Base-by-base conservation (phyloP, 2,888 invertebrate species). In the Mesochorus sp. region DNA sequence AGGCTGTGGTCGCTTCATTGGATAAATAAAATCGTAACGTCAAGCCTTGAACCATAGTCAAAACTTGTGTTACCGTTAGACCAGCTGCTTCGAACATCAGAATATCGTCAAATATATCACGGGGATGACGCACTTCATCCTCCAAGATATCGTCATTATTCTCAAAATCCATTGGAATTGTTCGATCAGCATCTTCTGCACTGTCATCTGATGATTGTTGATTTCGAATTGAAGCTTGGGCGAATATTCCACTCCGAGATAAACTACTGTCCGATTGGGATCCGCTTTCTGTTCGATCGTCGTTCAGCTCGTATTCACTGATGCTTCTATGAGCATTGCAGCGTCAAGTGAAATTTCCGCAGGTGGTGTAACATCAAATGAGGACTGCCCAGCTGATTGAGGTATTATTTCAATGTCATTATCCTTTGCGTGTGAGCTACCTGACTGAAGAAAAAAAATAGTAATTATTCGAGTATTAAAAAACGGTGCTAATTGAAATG, bases 21-120 rank as follows among this genome's bases (percentile, higher is more conserved):
- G 76, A 55, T 28, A 76, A 28, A 28, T 64, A 31, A 44, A 51
- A 76, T 55, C 62, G 42, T 34, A 57, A 10, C 1, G 64, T 34
- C 17, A 73, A 34, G 26, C 55, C 64, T 14, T 37, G 37, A 44
- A 44, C 47, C 57, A 73, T 66, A 34, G n/a, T 37, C 12, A 66
- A 39, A 26, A 66, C 66, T 57, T 66, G 64, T 19, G 37, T 10
- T 31, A 73, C 47, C n/a, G 26, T 55, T 26, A 73, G 37, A 34
- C 57, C 57, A 44, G 73, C 37, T 2, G 73, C 66, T 55, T 73
- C 49, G 51, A 73, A 73, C 59, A 73, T 73, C 12, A 51, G 49
- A 8, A 21, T 49, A 64, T 64, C 21, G 21, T 64, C 31, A n/a
- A 64, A 49, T 19, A 62, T 44, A 62, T 62, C 62, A 28, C 44